Evolutionary conservation across 1,140 invertebrate species (phyloP).

Genomic region (Drosophila nigromelanica): DNA sequence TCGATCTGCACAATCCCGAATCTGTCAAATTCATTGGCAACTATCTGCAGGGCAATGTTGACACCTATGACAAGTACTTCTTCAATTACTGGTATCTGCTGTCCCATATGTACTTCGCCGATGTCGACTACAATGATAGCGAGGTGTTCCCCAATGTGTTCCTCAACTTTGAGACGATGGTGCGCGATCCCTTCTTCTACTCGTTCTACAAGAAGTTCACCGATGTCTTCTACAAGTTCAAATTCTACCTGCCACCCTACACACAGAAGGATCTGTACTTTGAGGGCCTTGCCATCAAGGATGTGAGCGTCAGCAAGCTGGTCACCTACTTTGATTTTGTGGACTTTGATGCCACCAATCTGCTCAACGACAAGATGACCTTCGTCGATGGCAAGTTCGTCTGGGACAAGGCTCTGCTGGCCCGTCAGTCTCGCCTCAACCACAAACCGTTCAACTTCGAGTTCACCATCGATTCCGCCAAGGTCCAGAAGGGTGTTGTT

Average conservation of each 20-base stretch:
- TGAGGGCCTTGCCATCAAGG: constrained; percentile 87
- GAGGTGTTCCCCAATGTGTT: constrained; percentile 83
- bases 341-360: constrained; percentile 88
- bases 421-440: constrained; percentile 85
- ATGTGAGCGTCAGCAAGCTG: constrained; percentile 87
- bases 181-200: constrained; percentile 89
- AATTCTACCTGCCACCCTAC: constrained; percentile 86
- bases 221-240: constrained; percentile 85
- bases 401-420: constrained; percentile 72
- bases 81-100: constrained; percentile 85
- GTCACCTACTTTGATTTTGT: constrained; percentile 90
- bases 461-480: constrained; percentile 84
- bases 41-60: constrained; percentile 87
- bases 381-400: constrained; percentile 74
- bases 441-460: constrained; percentile 88
- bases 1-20: constrained; percentile 85
- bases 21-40: constrained; percentile 87
- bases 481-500: constrained; percentile 84
- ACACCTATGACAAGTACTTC: constrained; percentile 87
- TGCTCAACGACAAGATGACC: constrained; percentile 84
- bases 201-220: constrained; percentile 86
- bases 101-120: constrained; percentile 84
- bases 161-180: constrained; percentile 85
- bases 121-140: constrained; percentile 56
- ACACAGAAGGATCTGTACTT: constrained; percentile 86